Evolutionary conservation across 92 coral and sea anemone species (phyloP).

Genomic region (Epizoanthus scotinus): DNA sequence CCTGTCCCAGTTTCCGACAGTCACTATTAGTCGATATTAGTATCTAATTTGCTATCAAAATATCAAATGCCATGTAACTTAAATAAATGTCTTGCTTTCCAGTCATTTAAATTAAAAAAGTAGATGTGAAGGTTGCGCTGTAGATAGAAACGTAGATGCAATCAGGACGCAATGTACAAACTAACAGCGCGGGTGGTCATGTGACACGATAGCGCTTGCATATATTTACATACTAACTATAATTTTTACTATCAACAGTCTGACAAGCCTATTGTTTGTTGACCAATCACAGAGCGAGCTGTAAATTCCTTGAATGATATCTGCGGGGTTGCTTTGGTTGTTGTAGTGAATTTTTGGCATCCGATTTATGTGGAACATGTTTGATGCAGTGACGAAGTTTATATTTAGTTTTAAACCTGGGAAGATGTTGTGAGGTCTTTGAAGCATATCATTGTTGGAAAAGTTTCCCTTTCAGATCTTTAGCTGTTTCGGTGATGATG

Average conservation of each 20-base stretch:
- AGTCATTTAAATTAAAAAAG: too few relatives aligned
- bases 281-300: constrained; percentile 31
- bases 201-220: constrained; percentile 3
- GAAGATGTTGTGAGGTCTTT: constrained; percentile 28
- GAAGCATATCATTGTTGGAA: constrained; percentile 9
- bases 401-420: neutral
- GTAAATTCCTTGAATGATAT: constrained; percentile 43
- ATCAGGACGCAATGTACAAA: too few relatives aligned
- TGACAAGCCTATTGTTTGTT: constrained; percentile 27
- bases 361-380: constrained; percentile 24
- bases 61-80: too few relatives aligned
- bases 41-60: too few relatives aligned
- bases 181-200: neutral
- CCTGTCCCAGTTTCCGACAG: too few relatives aligned
- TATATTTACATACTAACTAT: constrained; percentile 27
- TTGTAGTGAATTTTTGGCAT: constrained; percentile 50
- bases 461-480: neutral
- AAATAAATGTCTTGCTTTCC: too few relatives aligned
- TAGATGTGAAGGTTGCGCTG: too few relatives aligned
- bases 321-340: constrained; percentile 44
- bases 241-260: constrained; percentile 6
- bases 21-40: too few relatives aligned
- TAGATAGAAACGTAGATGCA: too few relatives aligned
- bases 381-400: constrained; percentile 10
- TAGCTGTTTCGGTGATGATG: constrained; percentile 10